phyloP scores from a whole-genome alignment of 2,888 invertebrate genomes.

The Cantharis flavilabris region DNA sequence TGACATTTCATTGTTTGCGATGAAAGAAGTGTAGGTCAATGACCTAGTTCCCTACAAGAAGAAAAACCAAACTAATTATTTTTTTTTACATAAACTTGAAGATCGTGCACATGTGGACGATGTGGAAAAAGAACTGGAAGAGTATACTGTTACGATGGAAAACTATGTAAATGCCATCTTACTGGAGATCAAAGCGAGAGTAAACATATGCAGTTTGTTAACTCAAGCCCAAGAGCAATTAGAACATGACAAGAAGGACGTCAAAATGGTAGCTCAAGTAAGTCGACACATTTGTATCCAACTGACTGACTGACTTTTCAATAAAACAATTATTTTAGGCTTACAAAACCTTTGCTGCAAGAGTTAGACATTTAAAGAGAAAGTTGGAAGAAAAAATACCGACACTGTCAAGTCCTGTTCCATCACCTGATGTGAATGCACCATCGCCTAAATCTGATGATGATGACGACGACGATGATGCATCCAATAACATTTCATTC shows the following conservation, averaged over 20 bases:
- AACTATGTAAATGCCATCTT: slow-evolving; percentile 80
- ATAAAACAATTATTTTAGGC: slow-evolving; percentile 64
- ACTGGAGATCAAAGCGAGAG: slow-evolving; percentile 81
- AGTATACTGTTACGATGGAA: slow-evolving; percentile 78
- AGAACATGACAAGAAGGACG: slow-evolving; percentile 89
- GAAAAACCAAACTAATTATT: too few relatives aligned
- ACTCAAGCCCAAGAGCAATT: slow-evolving; percentile 86
- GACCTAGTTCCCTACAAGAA: too few relatives aligned
- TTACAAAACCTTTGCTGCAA: slow-evolving; percentile 89
- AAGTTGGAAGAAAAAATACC: slow-evolving; percentile 82
- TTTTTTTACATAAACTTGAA: slow-evolving; percentile 46
- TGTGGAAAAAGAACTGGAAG: slow-evolving; percentile 84
- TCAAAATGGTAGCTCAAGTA: slow-evolving; percentile 94
- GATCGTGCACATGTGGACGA: slow-evolving; percentile 87
- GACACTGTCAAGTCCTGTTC: slow-evolving; percentile 71
- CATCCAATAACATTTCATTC: background rate
- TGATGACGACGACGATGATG: slow-evolving; percentile 79
- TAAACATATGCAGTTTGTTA: slow-evolving; percentile 75
- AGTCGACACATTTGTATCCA: slow-evolving; percentile 54
- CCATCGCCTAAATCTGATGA: slow-evolving; percentile 83
- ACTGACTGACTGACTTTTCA: background rate
- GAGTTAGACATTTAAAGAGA: slow-evolving; percentile 83
- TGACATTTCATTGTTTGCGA: too few relatives aligned
- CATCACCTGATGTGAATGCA: slow-evolving; percentile 69
- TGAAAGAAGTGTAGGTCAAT: too few relatives aligned